Evolutionary conservation across 2,113 vertebrate species (phyloP), one percentile per base, ranked within the genome.

Genomic region (Pleuronectes platessa): DNA sequence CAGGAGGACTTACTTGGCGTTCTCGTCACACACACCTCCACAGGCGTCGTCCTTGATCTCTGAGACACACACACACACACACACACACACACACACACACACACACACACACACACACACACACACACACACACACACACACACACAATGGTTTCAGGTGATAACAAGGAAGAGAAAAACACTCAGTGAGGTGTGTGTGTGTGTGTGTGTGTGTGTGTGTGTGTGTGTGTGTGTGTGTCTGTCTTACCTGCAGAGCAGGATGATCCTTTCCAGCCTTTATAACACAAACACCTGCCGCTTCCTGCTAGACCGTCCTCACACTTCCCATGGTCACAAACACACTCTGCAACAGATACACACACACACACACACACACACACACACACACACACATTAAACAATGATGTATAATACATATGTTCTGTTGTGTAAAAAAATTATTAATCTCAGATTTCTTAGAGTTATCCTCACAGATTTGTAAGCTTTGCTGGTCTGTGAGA

Each of bases 261-360:
- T 0, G 61, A 68, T 74, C 98, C 97, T 55, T 90, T 96, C 97
- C 97, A 99, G 0, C 97, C 97, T 40, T 95, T 95, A 8, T 94
- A 92, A 83, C 98, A 99, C 11, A 93, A 10, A 3, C 98, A 99
- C 76, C 83, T 95, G 27, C 98, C 98, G 0, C 96, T 94, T 26
- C 97, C 97, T 42, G 70, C 80, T 60, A 98, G 84, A 0, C 97
- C 96, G 0, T 99, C 97, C 0, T 95, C 92, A 91, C 98, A 99
- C 61, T 95, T 96, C 26, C 97, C 98, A 0, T 97, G 95, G 55
- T 86, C 87, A 31, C 95, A 99, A 21, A 86, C 79, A 76, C 98
- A 99, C 71, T 95, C 98, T 99, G 91, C 24, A 70, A 88, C 59
- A 49, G 55, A 85, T 56, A 71, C 23, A 76, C 26, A 31, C 53